These are phyloP conservation scores for Hermodice carunculata DNA, from an alignment of 2,888 invertebrate genomes.

Conservation along the genomic window DNA sequence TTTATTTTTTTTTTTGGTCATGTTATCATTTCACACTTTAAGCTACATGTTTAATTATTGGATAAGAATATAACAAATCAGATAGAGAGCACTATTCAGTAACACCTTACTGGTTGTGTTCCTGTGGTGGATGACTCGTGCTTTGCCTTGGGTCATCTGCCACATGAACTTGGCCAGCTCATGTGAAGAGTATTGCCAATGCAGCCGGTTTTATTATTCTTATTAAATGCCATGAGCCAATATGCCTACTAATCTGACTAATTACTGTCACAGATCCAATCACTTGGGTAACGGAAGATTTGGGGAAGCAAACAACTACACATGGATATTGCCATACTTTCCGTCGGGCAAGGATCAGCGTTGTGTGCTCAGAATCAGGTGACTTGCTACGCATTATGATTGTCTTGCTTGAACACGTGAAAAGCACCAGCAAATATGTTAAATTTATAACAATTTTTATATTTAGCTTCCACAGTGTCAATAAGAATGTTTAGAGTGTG, in stretches of 20 bases:
- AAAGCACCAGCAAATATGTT: not conserved
- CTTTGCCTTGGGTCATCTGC: no score
- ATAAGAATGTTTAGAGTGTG: no score
- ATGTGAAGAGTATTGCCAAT: no score
- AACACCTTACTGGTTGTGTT: no score
- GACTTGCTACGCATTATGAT: constrained; percentile 24
- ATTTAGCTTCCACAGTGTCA: no score
- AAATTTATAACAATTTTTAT: no score
- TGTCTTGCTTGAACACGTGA: not conserved
- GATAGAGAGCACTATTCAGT: no score
- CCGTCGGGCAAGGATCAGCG: constrained; percentile 61
- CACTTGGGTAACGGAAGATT: constrained; percentile 65
- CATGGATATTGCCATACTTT: constrained; percentile 67
- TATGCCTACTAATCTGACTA: not conserved
- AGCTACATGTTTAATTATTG: not conserved
- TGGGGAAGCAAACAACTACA: constrained; percentile 54
- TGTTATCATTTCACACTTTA: not conserved
- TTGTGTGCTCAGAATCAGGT: constrained; percentile 67
- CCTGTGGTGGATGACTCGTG: no score
- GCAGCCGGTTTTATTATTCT: no score
- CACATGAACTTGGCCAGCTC: no score
- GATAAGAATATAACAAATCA: no score
- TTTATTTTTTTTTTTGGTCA: not conserved
- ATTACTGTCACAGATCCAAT: constrained; percentile 57
- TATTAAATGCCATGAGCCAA: not conserved